Evolutionary conservation across 2,113 vertebrate species (phyloP).

Genomic region (Anguilla rostrata): DNA sequence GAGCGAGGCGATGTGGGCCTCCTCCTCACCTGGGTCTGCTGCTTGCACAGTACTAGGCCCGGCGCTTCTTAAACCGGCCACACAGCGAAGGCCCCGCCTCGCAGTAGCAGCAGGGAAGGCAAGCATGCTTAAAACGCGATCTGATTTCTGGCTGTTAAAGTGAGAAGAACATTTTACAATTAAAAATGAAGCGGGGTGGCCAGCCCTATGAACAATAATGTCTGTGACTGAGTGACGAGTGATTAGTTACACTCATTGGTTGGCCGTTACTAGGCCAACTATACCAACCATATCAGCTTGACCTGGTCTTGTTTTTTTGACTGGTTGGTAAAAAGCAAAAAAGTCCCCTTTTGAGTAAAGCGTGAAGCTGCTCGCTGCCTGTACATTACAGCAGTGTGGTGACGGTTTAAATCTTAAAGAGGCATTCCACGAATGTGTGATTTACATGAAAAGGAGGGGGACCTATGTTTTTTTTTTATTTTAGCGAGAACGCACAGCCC

Average conservation of each 20-base stretch:
- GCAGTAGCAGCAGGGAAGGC: constrained; percentile 28
- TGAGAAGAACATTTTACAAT: no score
- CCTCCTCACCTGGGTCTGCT: constrained; percentile 88
- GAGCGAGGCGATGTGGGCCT: constrained; percentile 53
- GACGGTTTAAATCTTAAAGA: neutral
- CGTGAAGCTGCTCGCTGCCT: constrained; percentile 51
- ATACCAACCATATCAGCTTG: no score
- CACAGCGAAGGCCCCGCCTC: constrained; percentile 46
- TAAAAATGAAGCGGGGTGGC: no score
- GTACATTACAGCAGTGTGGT: constrained; percentile 38
- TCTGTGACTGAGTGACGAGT: no score
- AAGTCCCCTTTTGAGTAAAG: constrained; percentile 59
- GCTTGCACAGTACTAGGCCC: constrained; percentile 83
- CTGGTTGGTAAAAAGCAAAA: constrained; percentile 54
- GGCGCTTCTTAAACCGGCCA: constrained; percentile 74
- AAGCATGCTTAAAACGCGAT: constrained; percentile 25
- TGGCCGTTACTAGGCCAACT: no score
- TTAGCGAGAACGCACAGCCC: no score
- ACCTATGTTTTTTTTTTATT: no score
- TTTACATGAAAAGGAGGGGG: neutral
- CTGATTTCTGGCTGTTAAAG: constrained; percentile 16
- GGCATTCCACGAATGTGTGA: neutral
- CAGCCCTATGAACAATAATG: no score
- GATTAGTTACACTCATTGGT: no score
- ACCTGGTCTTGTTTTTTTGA: no score